Evolutionary conservation across 2,113 vertebrate species (phyloP).

Genomic region (Dascyllus trimaculatus): DNA sequence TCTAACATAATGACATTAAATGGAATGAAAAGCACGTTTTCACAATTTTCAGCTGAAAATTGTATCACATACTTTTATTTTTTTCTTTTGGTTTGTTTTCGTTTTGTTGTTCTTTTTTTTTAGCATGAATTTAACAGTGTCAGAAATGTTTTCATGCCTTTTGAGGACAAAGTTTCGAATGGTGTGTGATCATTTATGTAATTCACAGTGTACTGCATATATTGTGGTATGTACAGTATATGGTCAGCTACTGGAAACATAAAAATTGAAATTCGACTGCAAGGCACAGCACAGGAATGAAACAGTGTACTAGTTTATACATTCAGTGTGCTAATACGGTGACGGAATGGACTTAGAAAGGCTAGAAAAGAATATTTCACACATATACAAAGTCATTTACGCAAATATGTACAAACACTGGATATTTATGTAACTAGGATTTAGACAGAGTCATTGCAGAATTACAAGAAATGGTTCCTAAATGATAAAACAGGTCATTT

Average conservation of each 20-base stretch:
- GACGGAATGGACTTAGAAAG: no score
- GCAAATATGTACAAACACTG: no score
- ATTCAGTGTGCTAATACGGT: no score
- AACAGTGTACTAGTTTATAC: no score
- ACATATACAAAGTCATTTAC: no score
- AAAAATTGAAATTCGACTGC: neutral
- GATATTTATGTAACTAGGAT: neutral
- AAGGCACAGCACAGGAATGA: no score
- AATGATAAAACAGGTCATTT: neutral
- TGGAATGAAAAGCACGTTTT: neutral
- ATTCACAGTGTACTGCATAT: neutral
- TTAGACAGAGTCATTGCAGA: neutral
- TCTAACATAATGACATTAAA: neutral
- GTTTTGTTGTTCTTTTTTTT: neutral
- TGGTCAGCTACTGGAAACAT: neutral
- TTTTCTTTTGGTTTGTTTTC: neutral
- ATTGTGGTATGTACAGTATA: neutral
- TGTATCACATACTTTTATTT: neutral
- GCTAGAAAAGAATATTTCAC: no score
- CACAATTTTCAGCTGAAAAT: neutral
- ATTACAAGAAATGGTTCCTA: neutral
- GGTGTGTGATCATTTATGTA: neutral
- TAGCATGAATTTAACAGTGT: neutral
- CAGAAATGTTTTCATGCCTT: neutral
- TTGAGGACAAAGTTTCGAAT: no score